phyloP scores from a whole-genome alignment of 1,140 invertebrate genomes.

The Polyergus mexicanus region DNA sequence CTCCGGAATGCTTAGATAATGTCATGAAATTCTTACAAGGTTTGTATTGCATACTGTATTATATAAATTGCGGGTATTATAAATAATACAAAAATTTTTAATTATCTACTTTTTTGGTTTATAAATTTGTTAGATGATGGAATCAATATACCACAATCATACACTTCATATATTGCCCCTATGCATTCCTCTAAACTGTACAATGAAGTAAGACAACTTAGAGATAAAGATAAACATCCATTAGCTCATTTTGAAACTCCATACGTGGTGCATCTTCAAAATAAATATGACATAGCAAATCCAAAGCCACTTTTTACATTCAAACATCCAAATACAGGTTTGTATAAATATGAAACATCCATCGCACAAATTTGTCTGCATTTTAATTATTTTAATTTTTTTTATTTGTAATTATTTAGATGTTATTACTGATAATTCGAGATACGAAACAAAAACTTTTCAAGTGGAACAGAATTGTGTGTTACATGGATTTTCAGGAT shows the following conservation, averaged over 20 bases:
- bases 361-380: slow-evolving; percentile 1
- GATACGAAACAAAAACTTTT: slow-evolving; percentile 91
- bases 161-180: slow-evolving; percentile 96
- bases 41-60: slow-evolving; percentile 75
- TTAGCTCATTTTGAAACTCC: slow-evolving; percentile 93
- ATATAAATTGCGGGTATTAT: slow-evolving; percentile 21
- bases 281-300: slow-evolving; percentile 93
- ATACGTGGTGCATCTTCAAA: slow-evolving; percentile 97
- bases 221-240: slow-evolving; percentile 88
- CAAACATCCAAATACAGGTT: slow-evolving; percentile 93
- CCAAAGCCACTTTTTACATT: slow-evolving; percentile 95
- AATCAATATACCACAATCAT: slow-evolving; percentile 96
- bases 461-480: slow-evolving; percentile 91
- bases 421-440: slow-evolving; percentile 90
- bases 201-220: slow-evolving; percentile 89
- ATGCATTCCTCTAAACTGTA: slow-evolving; percentile 93
- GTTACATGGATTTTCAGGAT: slow-evolving; percentile 97
- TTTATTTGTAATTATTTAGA: slow-evolving; percentile 82
- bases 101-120: not conserved
- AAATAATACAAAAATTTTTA: slow-evolving; percentile 5
- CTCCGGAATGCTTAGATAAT: slow-evolving; percentile 99
- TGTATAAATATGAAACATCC: not conserved
- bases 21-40: slow-evolving; percentile 95
- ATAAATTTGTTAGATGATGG: slow-evolving; percentile 89
- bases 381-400: slow-evolving; percentile 41